phyloP scores from a whole-genome alignment of 2,888 invertebrate genomes.

The Campoplex nolae region DNA sequence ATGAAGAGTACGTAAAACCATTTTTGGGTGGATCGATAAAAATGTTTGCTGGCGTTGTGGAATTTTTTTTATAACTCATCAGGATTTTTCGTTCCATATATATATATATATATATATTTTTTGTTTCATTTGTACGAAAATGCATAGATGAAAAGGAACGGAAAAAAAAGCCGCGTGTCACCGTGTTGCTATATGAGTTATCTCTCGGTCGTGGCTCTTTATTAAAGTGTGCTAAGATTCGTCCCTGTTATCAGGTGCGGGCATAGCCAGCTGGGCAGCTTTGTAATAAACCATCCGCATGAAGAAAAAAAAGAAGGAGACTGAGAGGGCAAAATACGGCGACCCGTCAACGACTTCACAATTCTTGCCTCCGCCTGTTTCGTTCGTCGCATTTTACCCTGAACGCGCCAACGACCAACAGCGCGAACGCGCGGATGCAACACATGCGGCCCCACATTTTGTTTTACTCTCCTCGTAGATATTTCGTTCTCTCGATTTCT shows the following conservation, averaged over 20 bases:
- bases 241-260: constrained; percentile 42
- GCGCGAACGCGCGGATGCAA: constrained; percentile 42
- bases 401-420: constrained; percentile 48
- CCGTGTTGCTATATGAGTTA: constrained; percentile 41
- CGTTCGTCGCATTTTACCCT: constrained; percentile 35
- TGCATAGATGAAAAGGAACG: background rate
- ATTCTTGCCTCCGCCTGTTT: constrained; percentile 23
- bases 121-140: background rate
- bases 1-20: background rate
- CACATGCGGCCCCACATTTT: constrained; percentile 45
- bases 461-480: constrained; percentile 29
- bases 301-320: constrained; percentile 23
- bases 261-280: constrained; percentile 26
- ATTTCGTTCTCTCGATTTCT: constrained; percentile 27
- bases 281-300: constrained; percentile 51
- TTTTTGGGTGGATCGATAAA: background rate
- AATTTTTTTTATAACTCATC: background rate
- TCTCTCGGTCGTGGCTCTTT: constrained; percentile 25
- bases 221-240: constrained; percentile 52
- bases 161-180: constrained; percentile 30
- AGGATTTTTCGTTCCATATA: background rate
- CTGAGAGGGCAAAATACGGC: constrained; percentile 23
- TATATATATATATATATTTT: background rate
- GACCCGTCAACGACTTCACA: constrained; percentile 42
- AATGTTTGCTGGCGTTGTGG: background rate